Evolutionary conservation across 1,140 invertebrate genomes (phyloP).

Genomic region (Leptinotarsa defecta): DNA sequence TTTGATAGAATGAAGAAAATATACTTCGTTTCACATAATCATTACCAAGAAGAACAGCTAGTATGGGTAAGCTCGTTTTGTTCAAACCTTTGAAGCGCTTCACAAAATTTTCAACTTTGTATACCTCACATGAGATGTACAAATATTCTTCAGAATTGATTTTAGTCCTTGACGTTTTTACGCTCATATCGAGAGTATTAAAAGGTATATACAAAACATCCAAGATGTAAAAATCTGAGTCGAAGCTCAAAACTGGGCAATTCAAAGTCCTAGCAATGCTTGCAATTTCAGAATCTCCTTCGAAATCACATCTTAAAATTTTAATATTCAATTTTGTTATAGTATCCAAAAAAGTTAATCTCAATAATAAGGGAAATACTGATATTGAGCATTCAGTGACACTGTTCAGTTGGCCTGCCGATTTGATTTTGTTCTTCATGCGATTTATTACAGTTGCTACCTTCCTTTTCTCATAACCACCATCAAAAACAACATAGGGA

Average conservation of each 20-base stretch:
- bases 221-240: slow-evolving; percentile 91
- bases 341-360: slow-evolving; percentile 73
- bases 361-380: slow-evolving; percentile 73
- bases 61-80: slow-evolving; percentile 70
- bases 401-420: slow-evolving; percentile 58
- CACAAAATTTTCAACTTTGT: slow-evolving; percentile 71
- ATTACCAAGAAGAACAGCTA: slow-evolving; percentile 82
- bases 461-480: slow-evolving; percentile 77
- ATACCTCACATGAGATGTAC: slow-evolving; percentile 71
- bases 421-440: slow-evolving; percentile 65
- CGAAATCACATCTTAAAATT: slow-evolving; percentile 76
- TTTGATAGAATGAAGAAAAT: slow-evolving; percentile 72
- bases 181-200: slow-evolving; percentile 58
- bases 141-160: slow-evolving; percentile 45
- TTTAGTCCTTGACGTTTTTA: slow-evolving; percentile 35
- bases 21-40: slow-evolving; percentile 76
- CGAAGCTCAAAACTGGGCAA: slow-evolving; percentile 85
- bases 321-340: slow-evolving; percentile 67
- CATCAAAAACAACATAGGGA: slow-evolving; percentile 84
- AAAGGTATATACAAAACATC: slow-evolving; percentile 82
- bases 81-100: slow-evolving; percentile 68
- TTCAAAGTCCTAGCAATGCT: slow-evolving; percentile 73
- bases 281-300: slow-evolving; percentile 86
- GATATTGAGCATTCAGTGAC: slow-evolving; percentile 57
- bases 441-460: slow-evolving; percentile 70